Base-by-base conservation (phyloP, 2,797 vertebrate species). In the Onychomys leucogaster region DNA sequence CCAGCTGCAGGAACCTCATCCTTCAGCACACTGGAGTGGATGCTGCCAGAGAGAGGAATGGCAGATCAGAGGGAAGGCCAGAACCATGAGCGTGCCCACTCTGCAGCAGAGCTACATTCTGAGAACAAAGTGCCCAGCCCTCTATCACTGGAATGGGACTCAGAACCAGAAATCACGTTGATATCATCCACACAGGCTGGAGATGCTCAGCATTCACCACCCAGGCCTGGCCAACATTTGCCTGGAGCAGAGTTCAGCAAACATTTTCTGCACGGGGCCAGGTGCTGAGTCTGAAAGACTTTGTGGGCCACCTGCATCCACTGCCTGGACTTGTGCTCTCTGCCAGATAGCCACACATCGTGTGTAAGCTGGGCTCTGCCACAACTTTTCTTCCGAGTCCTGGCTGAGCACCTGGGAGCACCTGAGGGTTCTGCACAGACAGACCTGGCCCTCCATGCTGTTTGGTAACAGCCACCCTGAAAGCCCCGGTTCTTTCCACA, bases 1-100 rank as follows among this genome's bases (percentile, higher is more conserved):
- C 98, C 99, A 65, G 98, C 96, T 0, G 98, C 97, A 2, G 99
- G 98, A 86, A 99, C 98, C 97, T 99, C 98, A 5, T 99, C 99
- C 97, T 99, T 99, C 97, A 99, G 98, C 93, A 99, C 98, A 7
- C 99, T 99, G 23, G 99, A 98, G 90, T 99, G 98, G 95, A 99
- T 99, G 96, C 99, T 99, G 75, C 27, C 91, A 84, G 96, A 81
- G 94, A 92, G 94, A 97, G 2, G 67, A 25, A 59, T 32, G 59
- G 80, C 9, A 0, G n/a, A 5, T 96, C 52, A 89, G 77, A 27
- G 67, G 21, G 14, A 34, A 46, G 27, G 7, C 25, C 0, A 1
- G 23, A 23, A 27, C 12, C 0, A 2, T 0, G 63, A 11, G 61
- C 0, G 1, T 2, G 16, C 14, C 34, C 81, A 19, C 71, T 7